Percentiles rank a stretch among this genome's conserved stretches.
These are phyloP conservation scores for Notolabrus celidotus DNA, from an alignment of 2,797 vertebrate genomes.

Conservation along the genomic window DNA sequence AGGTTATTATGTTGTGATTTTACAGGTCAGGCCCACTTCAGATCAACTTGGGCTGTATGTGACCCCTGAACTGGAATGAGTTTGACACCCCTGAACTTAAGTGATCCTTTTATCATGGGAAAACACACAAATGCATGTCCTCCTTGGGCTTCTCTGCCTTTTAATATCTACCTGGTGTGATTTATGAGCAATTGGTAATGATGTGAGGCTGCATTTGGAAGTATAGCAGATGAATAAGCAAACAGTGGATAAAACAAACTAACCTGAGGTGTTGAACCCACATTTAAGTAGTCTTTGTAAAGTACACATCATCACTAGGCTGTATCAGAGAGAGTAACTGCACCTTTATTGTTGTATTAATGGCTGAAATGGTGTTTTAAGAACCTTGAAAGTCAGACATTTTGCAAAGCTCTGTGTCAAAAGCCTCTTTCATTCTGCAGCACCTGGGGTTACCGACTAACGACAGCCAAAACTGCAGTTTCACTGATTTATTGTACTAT, in stretches of 20 bases:
- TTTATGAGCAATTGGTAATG: background rate
- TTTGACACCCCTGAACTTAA: too few species aligned
- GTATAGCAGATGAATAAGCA: background rate
- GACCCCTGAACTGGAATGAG: too few species aligned
- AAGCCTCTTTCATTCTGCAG: background rate
- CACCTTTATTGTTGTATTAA: background rate
- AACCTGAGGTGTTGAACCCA: background rate
- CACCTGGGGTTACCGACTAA: conserved; percentile 3
- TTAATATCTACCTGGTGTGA: background rate
- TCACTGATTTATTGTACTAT: too few species aligned
- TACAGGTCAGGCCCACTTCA: too few species aligned
- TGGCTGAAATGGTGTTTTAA: background rate
- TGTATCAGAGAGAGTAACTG: background rate
- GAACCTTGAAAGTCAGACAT: background rate
- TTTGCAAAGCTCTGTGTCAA: conserved; percentile 3
- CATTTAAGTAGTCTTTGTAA: too few species aligned
- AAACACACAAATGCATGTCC: too few species aligned
- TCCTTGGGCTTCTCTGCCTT: too few species aligned
- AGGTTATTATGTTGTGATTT: too few species aligned
- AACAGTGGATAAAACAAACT: background rate
- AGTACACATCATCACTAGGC: conserved; percentile 11
- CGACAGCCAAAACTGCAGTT: conserved; percentile 21
- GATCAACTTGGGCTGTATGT: too few species aligned
- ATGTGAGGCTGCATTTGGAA: conserved; percentile 4
- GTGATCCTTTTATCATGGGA: too few species aligned